Conservation (phyloP, 2,113 vertebrate genomes). For the Ardeotis arabs region DNA sequence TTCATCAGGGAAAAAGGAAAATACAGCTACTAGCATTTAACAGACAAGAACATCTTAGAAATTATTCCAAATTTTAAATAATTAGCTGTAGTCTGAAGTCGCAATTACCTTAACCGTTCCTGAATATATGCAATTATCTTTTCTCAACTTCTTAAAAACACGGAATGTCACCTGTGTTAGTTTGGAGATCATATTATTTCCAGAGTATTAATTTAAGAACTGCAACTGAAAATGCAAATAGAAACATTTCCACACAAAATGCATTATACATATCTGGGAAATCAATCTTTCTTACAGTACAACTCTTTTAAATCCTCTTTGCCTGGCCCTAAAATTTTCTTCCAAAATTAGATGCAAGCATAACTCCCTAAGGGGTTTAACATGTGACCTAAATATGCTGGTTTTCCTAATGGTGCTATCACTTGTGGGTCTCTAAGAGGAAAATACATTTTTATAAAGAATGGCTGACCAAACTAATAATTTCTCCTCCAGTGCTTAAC, state of each 20-base stretch:
- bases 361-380: neutral
- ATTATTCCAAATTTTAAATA: neutral
- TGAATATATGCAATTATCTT: neutral
- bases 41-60: neutral
- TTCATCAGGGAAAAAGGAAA: neutral
- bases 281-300: neutral
- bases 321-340: neutral
- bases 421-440: neutral
- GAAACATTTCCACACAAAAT: neutral
- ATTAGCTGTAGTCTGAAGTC: neutral
- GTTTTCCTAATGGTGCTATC: conserved; percentile 12
- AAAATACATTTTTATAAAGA: conserved; percentile 17
- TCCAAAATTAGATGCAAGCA: conserved; percentile 17
- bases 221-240: neutral
- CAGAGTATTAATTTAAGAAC: neutral
- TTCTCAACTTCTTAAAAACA: neutral
- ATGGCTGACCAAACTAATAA: conserved; percentile 24
- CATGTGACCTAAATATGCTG: conserved; percentile 32
- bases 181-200: neutral
- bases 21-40: neutral
- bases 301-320: neutral
- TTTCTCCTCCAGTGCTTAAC: conserved; percentile 56
- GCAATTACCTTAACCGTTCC: neutral
- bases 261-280: neutral
- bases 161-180: neutral